These are phyloP conservation scores for Trichomalopsis sarcophagae DNA, from an alignment of 1,140 invertebrate species.

Conservation along the genomic window DNA sequence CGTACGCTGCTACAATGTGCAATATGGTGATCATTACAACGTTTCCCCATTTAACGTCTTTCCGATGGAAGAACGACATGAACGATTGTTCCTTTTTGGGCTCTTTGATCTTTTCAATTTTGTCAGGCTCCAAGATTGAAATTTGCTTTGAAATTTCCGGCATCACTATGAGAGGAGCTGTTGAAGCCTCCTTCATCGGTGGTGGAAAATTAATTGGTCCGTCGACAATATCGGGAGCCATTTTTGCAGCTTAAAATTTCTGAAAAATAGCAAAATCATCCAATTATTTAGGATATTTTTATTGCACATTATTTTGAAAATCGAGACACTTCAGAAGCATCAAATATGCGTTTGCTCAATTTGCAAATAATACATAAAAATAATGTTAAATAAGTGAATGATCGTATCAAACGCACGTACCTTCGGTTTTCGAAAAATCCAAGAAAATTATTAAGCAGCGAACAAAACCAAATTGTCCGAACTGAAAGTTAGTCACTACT, in stretches of 20 bases:
- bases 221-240: slow-evolving; percentile 42
- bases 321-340: no score
- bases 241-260: slow-evolving; percentile 12
- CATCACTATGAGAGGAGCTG: not conserved
- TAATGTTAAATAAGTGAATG: no score
- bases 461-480: not conserved
- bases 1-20: slow-evolving; percentile 43
- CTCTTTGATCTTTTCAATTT: not conserved
- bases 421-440: not conserved
- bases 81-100: not conserved
- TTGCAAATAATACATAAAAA: no score
- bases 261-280: not conserved
- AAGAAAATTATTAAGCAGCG: not conserved
- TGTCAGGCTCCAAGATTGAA: not conserved
- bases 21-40: slow-evolving; percentile 44
- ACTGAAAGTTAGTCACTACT: not conserved
- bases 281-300: not conserved
- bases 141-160: not conserved
- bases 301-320: no score
- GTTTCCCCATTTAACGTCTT: slow-evolving; percentile 50
- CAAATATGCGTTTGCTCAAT: no score
- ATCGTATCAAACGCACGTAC: not conserved
- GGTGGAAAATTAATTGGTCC: not conserved
- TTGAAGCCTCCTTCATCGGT: not conserved
- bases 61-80: not conserved